phyloP scores from a whole-genome alignment of 2,888 invertebrate genomes.

The Lissocephala sabroskyi region DNA sequence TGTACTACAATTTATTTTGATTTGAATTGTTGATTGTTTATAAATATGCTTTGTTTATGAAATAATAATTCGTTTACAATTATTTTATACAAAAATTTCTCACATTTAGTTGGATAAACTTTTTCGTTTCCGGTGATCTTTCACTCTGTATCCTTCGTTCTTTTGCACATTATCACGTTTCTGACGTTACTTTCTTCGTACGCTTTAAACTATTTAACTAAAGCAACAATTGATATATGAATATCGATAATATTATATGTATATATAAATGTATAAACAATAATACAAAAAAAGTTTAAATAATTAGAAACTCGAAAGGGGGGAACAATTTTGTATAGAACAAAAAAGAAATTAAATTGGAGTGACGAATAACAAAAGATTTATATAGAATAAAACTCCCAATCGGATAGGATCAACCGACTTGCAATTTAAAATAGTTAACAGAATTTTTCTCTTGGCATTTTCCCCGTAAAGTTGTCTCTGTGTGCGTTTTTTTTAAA shows the following conservation, averaged over 20 bases:
- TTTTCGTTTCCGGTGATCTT: no score
- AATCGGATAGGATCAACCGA: no score
- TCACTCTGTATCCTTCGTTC: constrained; percentile 36
- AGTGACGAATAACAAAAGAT: no score
- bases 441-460: no score
- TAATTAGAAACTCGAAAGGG: background rate
- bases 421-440: no score
- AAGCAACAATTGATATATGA: constrained; percentile 53
- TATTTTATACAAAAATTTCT: constrained; percentile 59
- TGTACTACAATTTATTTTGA: no score
- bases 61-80: constrained; percentile 45
- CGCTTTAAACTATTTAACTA: constrained; percentile 54
- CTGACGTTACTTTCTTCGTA: constrained; percentile 29
- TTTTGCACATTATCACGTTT: constrained; percentile 54
- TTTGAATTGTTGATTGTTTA: no score
- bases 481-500: constrained; percentile 16
- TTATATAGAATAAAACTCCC: constrained; percentile 13
- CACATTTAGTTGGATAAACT: constrained; percentile 55
- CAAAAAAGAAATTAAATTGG: no score
- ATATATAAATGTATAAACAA: constrained; percentile 30
- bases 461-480: no score
- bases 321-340: no score
- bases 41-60: no score
- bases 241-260: constrained; percentile 27
- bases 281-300: constrained; percentile 32